phyloP scores from a whole-genome alignment of 2,888 invertebrate genomes.

The Tipula helvola region DNA sequence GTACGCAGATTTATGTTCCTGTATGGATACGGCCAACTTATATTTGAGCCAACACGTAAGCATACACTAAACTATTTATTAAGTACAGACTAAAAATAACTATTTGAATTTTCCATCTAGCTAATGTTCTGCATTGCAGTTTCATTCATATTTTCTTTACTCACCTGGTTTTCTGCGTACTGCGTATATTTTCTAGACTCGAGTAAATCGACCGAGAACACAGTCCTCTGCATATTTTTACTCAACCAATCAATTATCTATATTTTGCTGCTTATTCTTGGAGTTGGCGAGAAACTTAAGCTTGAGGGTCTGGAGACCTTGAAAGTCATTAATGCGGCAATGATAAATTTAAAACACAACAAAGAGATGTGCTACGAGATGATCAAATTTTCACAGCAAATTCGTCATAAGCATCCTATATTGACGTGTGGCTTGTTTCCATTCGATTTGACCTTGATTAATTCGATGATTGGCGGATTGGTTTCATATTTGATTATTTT shows the following conservation, averaged over 20 bases:
- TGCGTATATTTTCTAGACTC: not conserved
- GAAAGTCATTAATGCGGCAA: not conserved
- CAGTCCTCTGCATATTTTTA: not conserved
- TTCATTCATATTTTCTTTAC: not conserved
- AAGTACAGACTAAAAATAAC: not conserved
- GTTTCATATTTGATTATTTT: not conserved
- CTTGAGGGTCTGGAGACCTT: not conserved
- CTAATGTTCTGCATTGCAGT: not conserved
- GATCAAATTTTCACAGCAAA: conserved; percentile 5
- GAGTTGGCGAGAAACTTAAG: not conserved
- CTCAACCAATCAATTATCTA: not conserved
- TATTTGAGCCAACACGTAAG: not conserved
- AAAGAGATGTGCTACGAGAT: not conserved
- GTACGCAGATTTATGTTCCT: not conserved
- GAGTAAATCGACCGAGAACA: not conserved
- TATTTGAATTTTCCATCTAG: not conserved
- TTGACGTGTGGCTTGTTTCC: not conserved
- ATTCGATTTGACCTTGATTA: not conserved
- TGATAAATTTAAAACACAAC: not conserved
- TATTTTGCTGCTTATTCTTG: not conserved
- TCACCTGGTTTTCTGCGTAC: not conserved
- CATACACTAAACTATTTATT: not conserved
- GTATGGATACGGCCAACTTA: not conserved
- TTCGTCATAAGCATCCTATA: not conserved
- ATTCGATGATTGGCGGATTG: not conserved